phyloP scores from a whole-genome alignment of 92 coral and sea anemone genomes.

The Phenganax marumi region DNA sequence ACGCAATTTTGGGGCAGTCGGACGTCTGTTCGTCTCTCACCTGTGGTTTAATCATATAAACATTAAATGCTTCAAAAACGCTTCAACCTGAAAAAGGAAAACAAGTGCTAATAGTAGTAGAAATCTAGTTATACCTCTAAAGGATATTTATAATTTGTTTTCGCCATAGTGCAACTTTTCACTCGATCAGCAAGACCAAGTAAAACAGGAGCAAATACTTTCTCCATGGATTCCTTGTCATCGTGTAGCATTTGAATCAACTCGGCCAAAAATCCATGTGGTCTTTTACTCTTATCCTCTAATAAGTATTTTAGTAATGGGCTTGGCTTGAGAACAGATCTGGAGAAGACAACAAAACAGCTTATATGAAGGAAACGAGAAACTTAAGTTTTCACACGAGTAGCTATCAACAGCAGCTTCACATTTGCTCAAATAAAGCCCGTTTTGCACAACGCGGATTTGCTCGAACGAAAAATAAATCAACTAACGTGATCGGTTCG shows the following conservation, averaged over 20 bases:
- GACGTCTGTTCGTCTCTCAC: no score
- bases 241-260: conserved; percentile 66
- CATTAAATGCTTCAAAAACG: no score
- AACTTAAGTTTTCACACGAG: background rate
- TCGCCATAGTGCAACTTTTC: conserved; percentile 69
- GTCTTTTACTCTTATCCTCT: conserved; percentile 64
- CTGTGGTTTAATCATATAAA: no score
- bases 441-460: background rate
- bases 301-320: conserved; percentile 68
- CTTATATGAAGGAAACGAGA: background rate
- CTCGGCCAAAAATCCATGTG: conserved; percentile 71
- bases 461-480: no score
- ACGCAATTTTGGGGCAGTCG: no score
- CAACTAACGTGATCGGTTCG: no score
- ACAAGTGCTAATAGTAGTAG: no score
- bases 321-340: conserved; percentile 50
- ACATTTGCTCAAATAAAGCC: background rate
- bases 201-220: conserved; percentile 81
- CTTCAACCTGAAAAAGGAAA: background rate
- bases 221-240: conserved; percentile 49
- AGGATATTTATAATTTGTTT: conserved; percentile 67
- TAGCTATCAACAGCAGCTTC: background rate
- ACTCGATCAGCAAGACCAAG: conserved; percentile 73
- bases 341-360: background rate
- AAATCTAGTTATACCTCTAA: conserved; percentile 53